phyloP scores from a whole-genome alignment of 2,113 vertebrate genomes.

The Pipa parva region DNA sequence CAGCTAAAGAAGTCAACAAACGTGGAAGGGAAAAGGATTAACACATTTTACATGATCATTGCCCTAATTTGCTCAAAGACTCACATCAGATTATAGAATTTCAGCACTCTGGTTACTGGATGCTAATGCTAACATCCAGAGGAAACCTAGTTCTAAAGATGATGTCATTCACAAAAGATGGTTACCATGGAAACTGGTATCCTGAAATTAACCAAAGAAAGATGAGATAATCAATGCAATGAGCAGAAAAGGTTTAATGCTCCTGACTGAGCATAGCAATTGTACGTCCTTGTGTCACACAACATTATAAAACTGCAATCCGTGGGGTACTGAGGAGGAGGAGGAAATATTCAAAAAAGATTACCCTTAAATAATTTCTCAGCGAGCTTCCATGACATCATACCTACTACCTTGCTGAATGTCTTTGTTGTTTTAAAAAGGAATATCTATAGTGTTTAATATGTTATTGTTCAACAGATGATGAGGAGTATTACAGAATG shows the following conservation, averaged over 20 bases:
- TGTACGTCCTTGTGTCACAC: neutral
- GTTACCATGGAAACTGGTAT: conserved; percentile 35
- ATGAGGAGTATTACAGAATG: no score
- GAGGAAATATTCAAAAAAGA: neutral
- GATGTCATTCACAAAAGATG: conserved; percentile 28
- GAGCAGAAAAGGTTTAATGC: neutral
- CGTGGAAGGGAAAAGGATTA: conserved; percentile 21
- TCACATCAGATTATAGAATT: conserved; percentile 19
- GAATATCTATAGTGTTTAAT: no score
- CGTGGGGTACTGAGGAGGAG: neutral
- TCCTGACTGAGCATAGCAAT: conserved; percentile 1
- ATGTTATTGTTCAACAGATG: no score
- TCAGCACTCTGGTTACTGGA: conserved; percentile 10
- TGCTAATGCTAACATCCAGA: conserved; percentile 22
- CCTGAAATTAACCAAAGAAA: conserved; percentile 34
- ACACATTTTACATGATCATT: conserved; percentile 13
- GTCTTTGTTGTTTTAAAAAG: neutral
- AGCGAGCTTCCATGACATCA: neutral
- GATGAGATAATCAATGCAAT: conserved; percentile 37
- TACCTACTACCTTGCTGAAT: neutral
- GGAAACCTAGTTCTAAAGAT: conserved; percentile 32
- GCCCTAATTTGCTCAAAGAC: conserved; percentile 18
- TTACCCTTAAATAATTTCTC: neutral
- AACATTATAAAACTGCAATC: neutral
- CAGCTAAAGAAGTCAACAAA: conserved; percentile 18